Percentiles rank a stretch among this genome's conserved stretches.
These are phyloP conservation scores for Corythornis madagascariensis DNA, from an alignment of 2,113 vertebrate species.

Conservation along the genomic window DNA sequence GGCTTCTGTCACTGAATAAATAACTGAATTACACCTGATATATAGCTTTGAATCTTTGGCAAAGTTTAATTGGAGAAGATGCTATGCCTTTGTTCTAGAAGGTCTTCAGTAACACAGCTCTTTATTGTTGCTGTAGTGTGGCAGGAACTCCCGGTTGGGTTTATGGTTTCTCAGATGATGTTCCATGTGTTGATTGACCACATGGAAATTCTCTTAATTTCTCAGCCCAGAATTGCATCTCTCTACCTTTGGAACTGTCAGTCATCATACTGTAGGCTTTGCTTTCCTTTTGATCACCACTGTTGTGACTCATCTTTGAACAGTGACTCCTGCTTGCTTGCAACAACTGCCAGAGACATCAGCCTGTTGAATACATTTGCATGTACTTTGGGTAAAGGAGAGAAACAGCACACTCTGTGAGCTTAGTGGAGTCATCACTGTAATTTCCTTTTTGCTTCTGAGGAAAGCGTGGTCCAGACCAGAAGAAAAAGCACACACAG, in stretches of 20 bases:
- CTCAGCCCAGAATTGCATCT: neutral
- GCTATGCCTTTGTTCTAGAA: neutral
- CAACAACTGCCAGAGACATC: neutral
- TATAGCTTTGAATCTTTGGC: neutral
- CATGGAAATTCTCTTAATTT: neutral
- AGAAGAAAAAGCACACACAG: neutral
- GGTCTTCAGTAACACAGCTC: conserved; percentile 41
- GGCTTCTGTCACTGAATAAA: neutral
- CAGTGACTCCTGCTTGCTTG: neutral
- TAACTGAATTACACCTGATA: neutral
- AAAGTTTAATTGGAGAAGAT: neutral
- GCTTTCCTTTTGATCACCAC: neutral
- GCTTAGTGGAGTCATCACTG: neutral
- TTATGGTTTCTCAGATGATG: conserved; percentile 28
- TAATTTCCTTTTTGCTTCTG: neutral
- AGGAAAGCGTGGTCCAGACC: neutral
- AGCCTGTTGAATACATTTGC: neutral
- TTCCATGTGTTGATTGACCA: neutral
- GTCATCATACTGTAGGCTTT: neutral
- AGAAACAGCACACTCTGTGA: neutral
- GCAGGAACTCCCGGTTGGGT: neutral
- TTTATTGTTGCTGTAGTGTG: neutral
- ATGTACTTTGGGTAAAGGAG: neutral
- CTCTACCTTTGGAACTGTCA: neutral
- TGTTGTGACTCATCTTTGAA: neutral